phyloP scores from a whole-genome alignment of 2,888 invertebrate genomes.

The Campoplex capitator region DNA sequence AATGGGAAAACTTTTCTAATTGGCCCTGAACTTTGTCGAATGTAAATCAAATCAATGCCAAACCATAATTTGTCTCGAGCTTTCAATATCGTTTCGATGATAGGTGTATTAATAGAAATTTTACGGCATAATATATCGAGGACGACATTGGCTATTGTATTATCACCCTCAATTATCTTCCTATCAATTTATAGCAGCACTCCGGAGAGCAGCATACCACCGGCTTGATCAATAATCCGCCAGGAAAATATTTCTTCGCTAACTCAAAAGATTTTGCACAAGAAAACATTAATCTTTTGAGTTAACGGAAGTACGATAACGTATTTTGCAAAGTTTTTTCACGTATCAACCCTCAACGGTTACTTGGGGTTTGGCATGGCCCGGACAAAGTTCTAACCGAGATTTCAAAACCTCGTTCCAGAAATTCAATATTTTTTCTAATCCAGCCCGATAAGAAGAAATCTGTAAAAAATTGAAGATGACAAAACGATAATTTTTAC shows the following conservation, averaged over 20 bases:
- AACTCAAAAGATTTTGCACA: no score
- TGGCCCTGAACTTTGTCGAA: slow-evolving; percentile 12
- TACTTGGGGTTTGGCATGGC: no score
- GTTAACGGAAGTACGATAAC: no score
- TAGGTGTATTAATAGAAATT: background rate
- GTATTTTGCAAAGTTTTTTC: no score
- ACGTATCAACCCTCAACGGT: no score
- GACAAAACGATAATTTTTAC: no score
- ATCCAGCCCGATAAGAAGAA: no score
- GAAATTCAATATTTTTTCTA: no score
- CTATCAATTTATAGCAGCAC: background rate
- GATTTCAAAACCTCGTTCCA: no score
- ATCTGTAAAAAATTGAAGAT: no score
- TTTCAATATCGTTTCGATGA: background rate
- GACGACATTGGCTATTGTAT: background rate
- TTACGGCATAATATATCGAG: background rate
- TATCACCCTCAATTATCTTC: background rate
- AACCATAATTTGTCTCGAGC: slow-evolving; percentile 5
- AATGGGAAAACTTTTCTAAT: slow-evolving; percentile 52
- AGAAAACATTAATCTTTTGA: no score
- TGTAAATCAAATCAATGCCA: slow-evolving; percentile 29
- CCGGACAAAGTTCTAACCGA: no score
- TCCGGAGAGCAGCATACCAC: background rate
- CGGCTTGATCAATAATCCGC: background rate
- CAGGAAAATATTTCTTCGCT: background rate